A percentile compares a stretch with the other conserved stretches of the same genome.
Conservation (phyloP, 2,113 vertebrate species). For the Pithys albifrons region DNA sequence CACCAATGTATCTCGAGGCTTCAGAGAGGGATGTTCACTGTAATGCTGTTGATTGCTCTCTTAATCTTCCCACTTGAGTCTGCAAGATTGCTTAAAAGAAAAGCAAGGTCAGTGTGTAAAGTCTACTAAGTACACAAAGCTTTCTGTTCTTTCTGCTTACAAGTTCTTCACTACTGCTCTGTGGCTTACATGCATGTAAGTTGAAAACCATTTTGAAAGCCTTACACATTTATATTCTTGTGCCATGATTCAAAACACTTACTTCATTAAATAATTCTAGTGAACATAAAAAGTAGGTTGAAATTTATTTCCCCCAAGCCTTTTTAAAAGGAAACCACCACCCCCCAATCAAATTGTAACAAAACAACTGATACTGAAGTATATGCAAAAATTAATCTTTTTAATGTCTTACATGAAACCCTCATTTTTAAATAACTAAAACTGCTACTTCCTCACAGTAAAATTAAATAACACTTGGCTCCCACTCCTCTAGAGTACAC, state of each 20-base stretch:
- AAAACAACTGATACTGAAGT: constrained; percentile 2
- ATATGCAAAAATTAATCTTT: not conserved
- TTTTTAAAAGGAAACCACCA: constrained; percentile 1
- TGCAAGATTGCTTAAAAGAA: not conserved
- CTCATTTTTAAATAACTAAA: not conserved
- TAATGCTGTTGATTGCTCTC: not conserved
- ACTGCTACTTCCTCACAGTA: not conserved
- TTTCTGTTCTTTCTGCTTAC: not conserved
- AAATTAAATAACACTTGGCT: not conserved
- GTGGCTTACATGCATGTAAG: not conserved
- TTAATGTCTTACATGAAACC: not conserved
- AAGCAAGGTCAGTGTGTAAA: not conserved
- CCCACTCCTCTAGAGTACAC: not conserved
- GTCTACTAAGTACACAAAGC: not conserved
- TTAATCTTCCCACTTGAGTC: not conserved
- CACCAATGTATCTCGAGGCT: not conserved
- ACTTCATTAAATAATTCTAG: not conserved
- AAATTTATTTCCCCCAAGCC: not conserved
- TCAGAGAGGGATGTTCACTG: not conserved
- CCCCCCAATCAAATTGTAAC: not conserved
- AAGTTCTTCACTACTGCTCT: not conserved
- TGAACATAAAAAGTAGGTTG: not conserved
- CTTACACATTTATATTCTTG: not conserved
- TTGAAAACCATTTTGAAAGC: not conserved
- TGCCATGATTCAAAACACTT: not conserved